phyloP scores from a whole-genome alignment of 2,113 vertebrate genomes.

The Pipra filicauda region DNA sequence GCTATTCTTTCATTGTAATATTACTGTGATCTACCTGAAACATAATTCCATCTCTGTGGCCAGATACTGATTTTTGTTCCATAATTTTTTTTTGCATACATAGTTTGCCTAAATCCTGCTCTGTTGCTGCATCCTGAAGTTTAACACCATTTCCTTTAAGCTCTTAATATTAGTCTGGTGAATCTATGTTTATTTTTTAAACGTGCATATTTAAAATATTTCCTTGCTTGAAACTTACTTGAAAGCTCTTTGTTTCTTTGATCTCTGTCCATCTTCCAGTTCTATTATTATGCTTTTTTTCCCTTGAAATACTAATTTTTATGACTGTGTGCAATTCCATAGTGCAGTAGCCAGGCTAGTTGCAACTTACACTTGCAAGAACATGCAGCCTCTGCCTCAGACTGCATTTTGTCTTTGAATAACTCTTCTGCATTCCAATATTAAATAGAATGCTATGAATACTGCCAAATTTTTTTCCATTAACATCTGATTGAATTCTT shows the following conservation, averaged over 20 bases:
- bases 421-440: background rate
- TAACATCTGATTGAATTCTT: background rate
- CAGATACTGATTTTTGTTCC: background rate
- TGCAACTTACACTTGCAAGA: background rate
- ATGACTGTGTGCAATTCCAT: background rate
- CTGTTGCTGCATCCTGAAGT: background rate
- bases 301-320: background rate
- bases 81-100: background rate
- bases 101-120: background rate
- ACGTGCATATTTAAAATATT: background rate
- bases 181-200: background rate
- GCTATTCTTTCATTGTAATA: background rate
- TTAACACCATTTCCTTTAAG: background rate
- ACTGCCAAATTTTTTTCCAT: background rate
- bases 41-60: background rate
- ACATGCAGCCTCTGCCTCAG: background rate
- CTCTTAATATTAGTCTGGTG: background rate
- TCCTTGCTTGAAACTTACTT: background rate
- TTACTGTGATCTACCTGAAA: background rate
- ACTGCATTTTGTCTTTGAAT: background rate
- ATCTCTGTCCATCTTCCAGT: background rate
- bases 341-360: background rate
- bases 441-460: background rate
- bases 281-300: background rate
- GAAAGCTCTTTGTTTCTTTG: background rate